Conservation (phyloP, 2,797 vertebrate genomes). For the Triplophysa bombifrons region DNA sequence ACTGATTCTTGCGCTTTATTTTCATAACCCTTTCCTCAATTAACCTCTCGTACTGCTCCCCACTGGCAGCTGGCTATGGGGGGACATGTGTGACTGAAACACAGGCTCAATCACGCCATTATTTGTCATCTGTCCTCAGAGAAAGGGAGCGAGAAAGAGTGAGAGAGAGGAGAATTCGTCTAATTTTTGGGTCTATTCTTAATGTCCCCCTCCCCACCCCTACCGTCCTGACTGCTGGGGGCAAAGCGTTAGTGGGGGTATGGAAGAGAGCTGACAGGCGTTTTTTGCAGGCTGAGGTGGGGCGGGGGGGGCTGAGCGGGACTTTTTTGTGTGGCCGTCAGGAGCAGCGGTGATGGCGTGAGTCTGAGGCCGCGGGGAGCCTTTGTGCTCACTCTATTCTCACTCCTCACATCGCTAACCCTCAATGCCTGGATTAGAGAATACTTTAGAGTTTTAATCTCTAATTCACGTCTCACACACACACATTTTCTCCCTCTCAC, state of each 20-base stretch:
- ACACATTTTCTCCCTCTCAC: constrained; percentile 28
- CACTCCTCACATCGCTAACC: constrained; percentile 69
- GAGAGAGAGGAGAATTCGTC: constrained; percentile 55
- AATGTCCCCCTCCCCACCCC: constrained; percentile 60
- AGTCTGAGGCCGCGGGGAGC: constrained; percentile 67
- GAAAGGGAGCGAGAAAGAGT: constrained; percentile 60
- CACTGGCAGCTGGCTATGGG: constrained; percentile 45
- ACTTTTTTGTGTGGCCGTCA: constrained; percentile 67
- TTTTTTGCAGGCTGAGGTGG: constrained; percentile 38
- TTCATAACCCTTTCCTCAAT: constrained; percentile 79
- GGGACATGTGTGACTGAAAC: constrained; percentile 58
- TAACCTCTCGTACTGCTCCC: constrained; percentile 74
- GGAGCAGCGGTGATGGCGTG: constrained; percentile 69
- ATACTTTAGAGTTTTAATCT: constrained; percentile 76
- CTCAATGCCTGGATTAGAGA: constrained; percentile 77
- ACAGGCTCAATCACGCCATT: constrained; percentile 70
- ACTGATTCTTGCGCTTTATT: constrained; percentile 80
- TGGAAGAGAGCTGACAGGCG: constrained; percentile 57
- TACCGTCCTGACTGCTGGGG: constrained; percentile 49
- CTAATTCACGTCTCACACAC: constrained; percentile 64
- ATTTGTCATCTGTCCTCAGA: constrained; percentile 72
- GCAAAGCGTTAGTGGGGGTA: constrained; percentile 50
- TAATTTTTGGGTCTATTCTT: constrained; percentile 66
- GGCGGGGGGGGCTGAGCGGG: constrained; percentile 45
- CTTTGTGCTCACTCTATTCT: constrained; percentile 74